Conservation (phyloP, 2,113 vertebrate genomes). For the Gymnocephalus cernua region DNA sequence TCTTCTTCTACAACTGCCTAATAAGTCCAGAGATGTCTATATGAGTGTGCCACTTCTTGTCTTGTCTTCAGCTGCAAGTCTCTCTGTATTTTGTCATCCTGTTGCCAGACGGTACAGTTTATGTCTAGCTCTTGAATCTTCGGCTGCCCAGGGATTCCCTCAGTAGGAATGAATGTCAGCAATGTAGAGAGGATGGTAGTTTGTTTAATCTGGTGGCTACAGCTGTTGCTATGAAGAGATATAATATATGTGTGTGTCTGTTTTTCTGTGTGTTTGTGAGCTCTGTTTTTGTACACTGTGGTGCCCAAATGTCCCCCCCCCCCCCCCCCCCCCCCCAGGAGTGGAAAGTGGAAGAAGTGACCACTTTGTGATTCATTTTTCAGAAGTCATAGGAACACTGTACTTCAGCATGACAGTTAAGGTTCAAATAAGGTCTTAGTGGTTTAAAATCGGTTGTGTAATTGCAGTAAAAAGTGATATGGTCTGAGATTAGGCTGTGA, state of each 20-base stretch:
- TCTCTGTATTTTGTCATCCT: constrained; percentile 68
- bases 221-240: constrained; percentile 52
- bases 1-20: constrained; percentile 20
- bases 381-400: constrained; percentile 26
- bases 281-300: constrained; percentile 21
- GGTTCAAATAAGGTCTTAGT: constrained; percentile 18
- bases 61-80: constrained; percentile 44
- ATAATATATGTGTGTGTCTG: constrained; percentile 35
- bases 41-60: constrained; percentile 7
- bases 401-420: constrained; percentile 9
- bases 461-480: background rate
- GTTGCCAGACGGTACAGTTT: constrained; percentile 68
- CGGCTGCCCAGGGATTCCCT: constrained; percentile 68
- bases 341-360: constrained; percentile 70
- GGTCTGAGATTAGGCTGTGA: background rate
- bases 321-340: constrained; percentile 1
- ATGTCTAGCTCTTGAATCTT: constrained; percentile 57
- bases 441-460: constrained; percentile 4
- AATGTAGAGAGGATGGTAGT: constrained; percentile 64
- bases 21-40: constrained; percentile 43
- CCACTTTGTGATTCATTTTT: constrained; percentile 54
- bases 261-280: constrained; percentile 23
- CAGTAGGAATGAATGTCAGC: constrained; percentile 74
- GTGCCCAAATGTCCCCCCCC: constrained; percentile 20
- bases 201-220: constrained; percentile 70